phyloP scores from a whole-genome alignment of 92 coral and sea anemone genomes.

The Diadumene lineata region DNA sequence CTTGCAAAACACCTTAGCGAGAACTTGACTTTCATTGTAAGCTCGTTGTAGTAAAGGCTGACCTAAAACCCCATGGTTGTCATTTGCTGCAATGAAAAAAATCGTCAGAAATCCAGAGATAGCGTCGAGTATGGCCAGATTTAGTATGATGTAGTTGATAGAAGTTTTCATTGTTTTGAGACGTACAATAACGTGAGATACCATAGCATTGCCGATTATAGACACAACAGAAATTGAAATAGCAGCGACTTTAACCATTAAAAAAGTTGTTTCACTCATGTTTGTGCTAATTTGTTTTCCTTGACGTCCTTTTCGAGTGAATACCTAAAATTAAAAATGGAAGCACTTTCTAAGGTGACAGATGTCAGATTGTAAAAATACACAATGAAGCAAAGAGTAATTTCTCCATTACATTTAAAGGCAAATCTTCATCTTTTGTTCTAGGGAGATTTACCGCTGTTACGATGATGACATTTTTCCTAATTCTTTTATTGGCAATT shows the following conservation, averaged over 20 bases:
- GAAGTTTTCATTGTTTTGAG: conserved; percentile 2
- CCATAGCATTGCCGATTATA: neutral
- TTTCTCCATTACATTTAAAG: too few species aligned
- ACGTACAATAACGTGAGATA: neutral
- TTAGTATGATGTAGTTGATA: neutral
- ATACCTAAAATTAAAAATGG: too few species aligned
- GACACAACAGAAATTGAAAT: neutral
- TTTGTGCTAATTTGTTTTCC: too few species aligned
- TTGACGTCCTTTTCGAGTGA: too few species aligned
- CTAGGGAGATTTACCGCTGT: too few species aligned
- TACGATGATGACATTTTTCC: too few species aligned
- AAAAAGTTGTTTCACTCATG: neutral
- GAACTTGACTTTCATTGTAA: neutral
- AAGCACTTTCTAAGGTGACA: too few species aligned
- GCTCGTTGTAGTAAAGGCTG: neutral
- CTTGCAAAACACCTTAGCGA: conserved; percentile 8
- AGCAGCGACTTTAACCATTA: neutral
- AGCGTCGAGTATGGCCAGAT: conserved; percentile 8
- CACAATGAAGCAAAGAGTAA: too few species aligned
- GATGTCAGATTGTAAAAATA: too few species aligned
- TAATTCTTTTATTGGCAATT: too few species aligned
- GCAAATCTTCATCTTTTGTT: too few species aligned
- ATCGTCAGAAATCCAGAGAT: neutral
- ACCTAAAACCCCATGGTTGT: neutral
- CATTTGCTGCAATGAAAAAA: neutral